Percentiles rank a stretch among this genome's conserved stretches.
Evolutionary conservation across 2,797 vertebrate genomes (phyloP).

Genomic region (Molossus alvarezi): DNA sequence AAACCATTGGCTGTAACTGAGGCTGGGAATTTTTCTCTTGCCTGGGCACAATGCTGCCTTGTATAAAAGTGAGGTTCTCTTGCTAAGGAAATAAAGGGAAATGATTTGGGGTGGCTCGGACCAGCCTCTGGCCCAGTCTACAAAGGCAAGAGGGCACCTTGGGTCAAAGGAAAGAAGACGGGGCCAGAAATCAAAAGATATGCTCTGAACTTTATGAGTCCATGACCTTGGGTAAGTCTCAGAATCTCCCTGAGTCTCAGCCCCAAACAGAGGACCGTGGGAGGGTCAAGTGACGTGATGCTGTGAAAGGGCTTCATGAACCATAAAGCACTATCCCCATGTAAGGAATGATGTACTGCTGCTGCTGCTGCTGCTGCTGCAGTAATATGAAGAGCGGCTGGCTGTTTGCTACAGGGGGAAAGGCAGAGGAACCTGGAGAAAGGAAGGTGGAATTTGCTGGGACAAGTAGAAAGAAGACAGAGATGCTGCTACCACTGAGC

Average conservation of each 20-base stretch:
- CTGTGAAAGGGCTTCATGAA: background rate
- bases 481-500: background rate
- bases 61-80: background rate
- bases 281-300: background rate
- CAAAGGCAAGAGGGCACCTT: background rate
- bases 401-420: background rate
- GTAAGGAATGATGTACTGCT: background rate
- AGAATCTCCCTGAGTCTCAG: background rate
- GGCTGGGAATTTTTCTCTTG: background rate
- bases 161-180: background rate
- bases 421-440: background rate
- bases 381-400: background rate
- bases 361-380: background rate
- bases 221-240: background rate
- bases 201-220: background rate
- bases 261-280: background rate
- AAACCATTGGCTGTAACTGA: background rate
- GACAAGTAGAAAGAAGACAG: background rate
- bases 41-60: background rate
- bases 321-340: background rate
- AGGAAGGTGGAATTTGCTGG: background rate
- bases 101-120: background rate
- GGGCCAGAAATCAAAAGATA: slow-evolving; percentile 20
- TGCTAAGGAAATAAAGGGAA: background rate
- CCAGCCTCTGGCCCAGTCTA: background rate